Evolutionary conservation across 2,797 vertebrate species (phyloP).

Genomic region (Tenualosa ilisha): DNA sequence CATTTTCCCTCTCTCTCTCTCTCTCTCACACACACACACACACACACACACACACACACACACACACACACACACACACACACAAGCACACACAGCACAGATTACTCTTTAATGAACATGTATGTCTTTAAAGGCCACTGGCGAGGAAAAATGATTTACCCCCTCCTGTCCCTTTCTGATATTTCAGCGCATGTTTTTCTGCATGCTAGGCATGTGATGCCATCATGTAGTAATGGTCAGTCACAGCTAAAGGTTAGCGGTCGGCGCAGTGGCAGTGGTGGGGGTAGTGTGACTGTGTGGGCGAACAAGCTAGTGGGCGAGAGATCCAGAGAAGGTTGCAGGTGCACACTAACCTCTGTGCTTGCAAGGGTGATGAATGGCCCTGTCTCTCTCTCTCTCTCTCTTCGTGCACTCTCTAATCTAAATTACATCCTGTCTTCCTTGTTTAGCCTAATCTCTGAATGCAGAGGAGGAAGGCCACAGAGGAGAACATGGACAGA

Average conservation of each 20-base stretch:
- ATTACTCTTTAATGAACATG: background rate
- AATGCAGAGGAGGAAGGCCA: background rate
- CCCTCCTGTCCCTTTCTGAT: background rate
- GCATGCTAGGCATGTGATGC: background rate
- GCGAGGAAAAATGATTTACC: background rate
- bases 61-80: background rate
- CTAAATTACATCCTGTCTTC: constrained; percentile 1
- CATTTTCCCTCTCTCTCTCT: no score
- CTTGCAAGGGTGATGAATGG: constrained; percentile 7
- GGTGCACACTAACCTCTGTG: background rate
- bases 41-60: background rate
- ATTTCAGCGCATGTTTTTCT: background rate
- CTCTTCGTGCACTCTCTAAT: background rate
- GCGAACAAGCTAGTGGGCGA: background rate
- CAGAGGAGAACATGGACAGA: background rate
- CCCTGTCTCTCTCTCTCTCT: background rate
- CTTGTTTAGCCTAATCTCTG: constrained; percentile 1
- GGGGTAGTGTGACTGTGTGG: background rate
- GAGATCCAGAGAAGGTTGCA: background rate
- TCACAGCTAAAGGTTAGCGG: background rate
- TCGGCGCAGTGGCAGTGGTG: background rate
- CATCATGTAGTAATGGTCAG: background rate
- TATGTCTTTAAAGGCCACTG: background rate
- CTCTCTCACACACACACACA: background rate
- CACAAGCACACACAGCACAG: background rate